Evolutionary conservation across 2,888 invertebrate species (phyloP).

Genomic region (Orchestes rusci): DNA sequence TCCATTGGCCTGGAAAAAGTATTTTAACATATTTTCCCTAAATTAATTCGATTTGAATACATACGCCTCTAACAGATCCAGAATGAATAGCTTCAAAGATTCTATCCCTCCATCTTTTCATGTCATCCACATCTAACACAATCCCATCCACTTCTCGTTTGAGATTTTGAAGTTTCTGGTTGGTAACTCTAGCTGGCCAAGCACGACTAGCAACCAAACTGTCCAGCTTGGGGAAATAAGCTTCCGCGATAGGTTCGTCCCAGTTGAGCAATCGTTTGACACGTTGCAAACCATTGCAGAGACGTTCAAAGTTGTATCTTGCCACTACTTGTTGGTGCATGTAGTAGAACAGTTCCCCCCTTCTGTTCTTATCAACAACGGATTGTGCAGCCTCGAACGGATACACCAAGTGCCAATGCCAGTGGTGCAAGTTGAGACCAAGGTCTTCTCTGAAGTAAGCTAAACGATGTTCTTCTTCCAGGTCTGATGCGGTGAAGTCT

Average conservation of each 20-base stretch:
- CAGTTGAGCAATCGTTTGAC: constrained; percentile 59
- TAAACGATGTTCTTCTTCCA: constrained; percentile 70
- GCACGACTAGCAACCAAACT: constrained; percentile 66
- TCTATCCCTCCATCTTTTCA: constrained; percentile 71
- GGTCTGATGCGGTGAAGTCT: constrained; percentile 67
- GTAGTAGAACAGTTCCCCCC: constrained; percentile 74
- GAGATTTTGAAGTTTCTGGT: constrained; percentile 52
- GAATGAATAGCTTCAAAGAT: constrained; percentile 65
- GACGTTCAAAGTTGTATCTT: constrained; percentile 64
- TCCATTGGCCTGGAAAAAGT: too few relatives aligned
- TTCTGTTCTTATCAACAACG: constrained; percentile 67
- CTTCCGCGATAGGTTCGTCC: constrained; percentile 64
- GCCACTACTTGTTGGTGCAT: constrained; percentile 67
- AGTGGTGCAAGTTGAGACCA: constrained; percentile 80
- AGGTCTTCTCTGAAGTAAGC: constrained; percentile 83
- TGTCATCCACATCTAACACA: constrained; percentile 57
- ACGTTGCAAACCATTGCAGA: constrained; percentile 62
- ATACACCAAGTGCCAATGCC: constrained; percentile 89
- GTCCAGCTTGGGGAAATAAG: constrained; percentile 79
- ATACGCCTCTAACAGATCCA: too few relatives aligned
- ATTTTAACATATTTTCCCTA: too few relatives aligned
- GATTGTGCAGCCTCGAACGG: constrained; percentile 59
- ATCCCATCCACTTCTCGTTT: constrained; percentile 63
- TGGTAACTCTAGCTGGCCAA: constrained; percentile 65
- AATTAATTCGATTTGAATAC: too few relatives aligned